Evolutionary conservation across 2,113 vertebrate genomes (phyloP).

Genomic region (Hippocampus guttulatus): DNA sequence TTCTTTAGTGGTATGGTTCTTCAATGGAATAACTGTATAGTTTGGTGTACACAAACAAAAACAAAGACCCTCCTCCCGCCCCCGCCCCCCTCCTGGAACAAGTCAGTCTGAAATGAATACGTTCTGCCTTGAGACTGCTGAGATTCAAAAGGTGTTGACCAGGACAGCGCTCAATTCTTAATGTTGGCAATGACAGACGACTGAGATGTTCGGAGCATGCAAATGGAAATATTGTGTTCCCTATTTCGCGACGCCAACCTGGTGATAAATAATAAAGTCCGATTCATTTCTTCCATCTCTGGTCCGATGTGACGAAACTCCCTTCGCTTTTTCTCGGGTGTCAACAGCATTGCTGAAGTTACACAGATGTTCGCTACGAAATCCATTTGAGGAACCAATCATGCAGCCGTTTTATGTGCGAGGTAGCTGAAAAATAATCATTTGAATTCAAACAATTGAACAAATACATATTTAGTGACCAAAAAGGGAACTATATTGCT

Average conservation of each 20-base stretch:
- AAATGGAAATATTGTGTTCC: slow-evolving; percentile 75
- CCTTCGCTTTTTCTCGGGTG: slow-evolving; percentile 2
- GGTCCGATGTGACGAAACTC: slow-evolving; percentile 34
- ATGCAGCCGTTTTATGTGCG: neutral
- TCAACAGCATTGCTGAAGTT: neutral
- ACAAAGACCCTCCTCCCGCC: no score
- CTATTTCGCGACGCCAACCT: slow-evolving; percentile 45
- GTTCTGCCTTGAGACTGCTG: slow-evolving; percentile 17
- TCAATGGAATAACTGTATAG: neutral
- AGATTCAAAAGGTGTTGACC: slow-evolving; percentile 35
- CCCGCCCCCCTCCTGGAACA: neutral
- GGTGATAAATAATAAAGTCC: slow-evolving; percentile 70
- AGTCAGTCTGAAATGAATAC: slow-evolving; percentile 22
- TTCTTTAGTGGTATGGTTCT: neutral
- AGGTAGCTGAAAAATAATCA: neutral
- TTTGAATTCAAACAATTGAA: neutral
- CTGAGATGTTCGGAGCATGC: slow-evolving; percentile 55
- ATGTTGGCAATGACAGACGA: slow-evolving; percentile 51
- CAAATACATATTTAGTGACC: slow-evolving; percentile 13
- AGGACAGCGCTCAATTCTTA: slow-evolving; percentile 54
- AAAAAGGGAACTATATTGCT: slow-evolving; percentile 6
- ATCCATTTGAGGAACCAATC: neutral
- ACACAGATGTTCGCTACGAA: neutral
- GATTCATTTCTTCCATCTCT: slow-evolving; percentile 54
- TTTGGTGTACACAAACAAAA: neutral